Percentiles rank a stretch among this genome's conserved stretches.
Evolutionary conservation across 2,797 vertebrate species (phyloP).

Genomic region (Lithobates sylvaticus): DNA sequence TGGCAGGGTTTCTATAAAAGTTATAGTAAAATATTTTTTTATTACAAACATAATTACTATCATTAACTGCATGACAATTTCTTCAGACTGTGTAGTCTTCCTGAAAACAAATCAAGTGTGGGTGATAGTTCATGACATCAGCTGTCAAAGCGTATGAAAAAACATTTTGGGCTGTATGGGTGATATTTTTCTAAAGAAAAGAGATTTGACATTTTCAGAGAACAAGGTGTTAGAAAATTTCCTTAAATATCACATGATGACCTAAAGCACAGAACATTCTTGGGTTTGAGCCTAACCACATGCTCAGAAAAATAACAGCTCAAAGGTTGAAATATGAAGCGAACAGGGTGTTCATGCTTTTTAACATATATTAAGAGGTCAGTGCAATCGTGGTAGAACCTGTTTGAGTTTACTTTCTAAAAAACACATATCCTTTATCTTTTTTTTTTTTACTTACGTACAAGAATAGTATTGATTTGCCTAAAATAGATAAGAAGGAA

Average conservation of each 20-base stretch:
- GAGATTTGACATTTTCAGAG: background rate
- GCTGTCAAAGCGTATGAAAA: background rate
- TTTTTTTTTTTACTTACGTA: background rate
- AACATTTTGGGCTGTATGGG: background rate
- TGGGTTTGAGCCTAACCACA: background rate
- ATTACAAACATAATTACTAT: too few relatives aligned
- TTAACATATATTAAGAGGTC: background rate
- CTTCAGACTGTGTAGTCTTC: too few relatives aligned
- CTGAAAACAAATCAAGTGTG: background rate
- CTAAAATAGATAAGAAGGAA: background rate
- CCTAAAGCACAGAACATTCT: background rate
- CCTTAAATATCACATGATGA: background rate
- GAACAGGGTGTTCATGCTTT: background rate
- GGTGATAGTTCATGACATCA: background rate
- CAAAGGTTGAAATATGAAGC: constrained; percentile 11
- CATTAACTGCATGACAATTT: too few relatives aligned
- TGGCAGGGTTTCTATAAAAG: too few relatives aligned
- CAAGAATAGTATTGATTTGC: background rate
- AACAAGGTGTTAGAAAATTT: background rate
- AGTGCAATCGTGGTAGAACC: background rate
- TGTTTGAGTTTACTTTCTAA: background rate
- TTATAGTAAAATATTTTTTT: too few relatives aligned
- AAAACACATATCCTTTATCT: background rate
- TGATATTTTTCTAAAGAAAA: background rate
- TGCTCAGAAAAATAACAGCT: background rate